A percentile compares a stretch with the other conserved stretches of the same genome.
Conservation (phyloP, 2,113 vertebrate species). For the Cavia aperea region DNA sequence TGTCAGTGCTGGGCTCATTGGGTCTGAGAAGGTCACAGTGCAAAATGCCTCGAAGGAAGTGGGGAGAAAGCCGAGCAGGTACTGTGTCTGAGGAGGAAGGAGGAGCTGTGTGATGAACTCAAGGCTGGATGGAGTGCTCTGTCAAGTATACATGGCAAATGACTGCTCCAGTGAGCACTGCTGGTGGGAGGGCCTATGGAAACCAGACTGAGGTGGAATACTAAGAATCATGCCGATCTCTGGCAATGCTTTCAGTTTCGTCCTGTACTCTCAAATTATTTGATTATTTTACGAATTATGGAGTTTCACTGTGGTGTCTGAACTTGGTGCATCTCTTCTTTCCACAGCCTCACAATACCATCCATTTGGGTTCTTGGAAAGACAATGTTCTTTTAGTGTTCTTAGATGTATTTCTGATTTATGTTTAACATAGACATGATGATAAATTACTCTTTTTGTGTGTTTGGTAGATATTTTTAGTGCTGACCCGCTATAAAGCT, state of each 20-base stretch:
- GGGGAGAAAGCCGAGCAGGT: neutral
- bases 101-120: neutral
- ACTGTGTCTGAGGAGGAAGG: neutral
- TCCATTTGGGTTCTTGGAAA: conserved; percentile 1
- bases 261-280: neutral
- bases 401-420: conserved; percentile 1
- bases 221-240: neutral
- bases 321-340: neutral
- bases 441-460: neutral
- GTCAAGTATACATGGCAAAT: neutral
- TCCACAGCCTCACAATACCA: neutral
- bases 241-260: neutral
- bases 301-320: neutral
- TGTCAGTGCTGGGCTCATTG: neutral
- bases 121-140: neutral
- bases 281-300: neutral
- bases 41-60: neutral
- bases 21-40: neutral
- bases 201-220: neutral
- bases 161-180: neutral
- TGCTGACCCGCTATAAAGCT: neutral
- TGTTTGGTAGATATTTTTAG: conserved; percentile 40
- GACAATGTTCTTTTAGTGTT: neutral
- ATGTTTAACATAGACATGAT: neutral
- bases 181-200: neutral